Conservation (phyloP, 2,888 invertebrate genomes). For the Melanchra persicariae region DNA sequence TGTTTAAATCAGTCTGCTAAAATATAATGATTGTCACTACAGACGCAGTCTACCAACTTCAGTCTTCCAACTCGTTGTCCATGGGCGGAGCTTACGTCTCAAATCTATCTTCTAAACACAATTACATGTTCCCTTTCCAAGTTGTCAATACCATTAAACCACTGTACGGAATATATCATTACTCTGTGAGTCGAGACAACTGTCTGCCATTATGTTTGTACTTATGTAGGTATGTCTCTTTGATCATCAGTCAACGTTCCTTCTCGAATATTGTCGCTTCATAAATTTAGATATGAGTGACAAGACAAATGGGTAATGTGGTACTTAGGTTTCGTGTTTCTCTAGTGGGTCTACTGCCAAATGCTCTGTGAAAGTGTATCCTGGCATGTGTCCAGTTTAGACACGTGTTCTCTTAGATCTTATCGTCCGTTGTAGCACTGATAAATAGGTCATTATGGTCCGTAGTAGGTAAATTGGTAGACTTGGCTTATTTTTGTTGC, state of each 20-base stretch:
- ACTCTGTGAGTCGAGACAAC: slow-evolving; percentile 15
- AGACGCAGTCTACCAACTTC: slow-evolving; percentile 5
- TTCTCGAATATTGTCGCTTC: slow-evolving; percentile 40
- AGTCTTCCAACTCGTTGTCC: background rate
- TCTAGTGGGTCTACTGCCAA: slow-evolving; percentile 54
- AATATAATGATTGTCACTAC: background rate
- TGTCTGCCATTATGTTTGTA: slow-evolving; percentile 30
- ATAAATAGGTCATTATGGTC: slow-evolving; percentile 35
- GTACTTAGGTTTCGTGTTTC: slow-evolving; percentile 46
- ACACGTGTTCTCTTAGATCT: slow-evolving; percentile 48
- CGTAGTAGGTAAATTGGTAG: slow-evolving; percentile 17
- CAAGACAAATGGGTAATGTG: slow-evolving; percentile 48
- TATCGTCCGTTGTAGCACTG: slow-evolving; percentile 41
- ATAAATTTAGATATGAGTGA: slow-evolving; percentile 56
- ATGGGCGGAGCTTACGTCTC: slow-evolving; percentile 6
- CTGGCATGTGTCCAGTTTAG: slow-evolving; percentile 57
- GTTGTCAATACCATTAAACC: slow-evolving; percentile 25
- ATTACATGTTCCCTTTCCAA: slow-evolving; percentile 27
- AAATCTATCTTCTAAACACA: slow-evolving; percentile 11
- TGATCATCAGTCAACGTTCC: slow-evolving; percentile 38
- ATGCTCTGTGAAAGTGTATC: slow-evolving; percentile 46
- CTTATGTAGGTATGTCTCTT: slow-evolving; percentile 18
- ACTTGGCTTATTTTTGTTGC: slow-evolving; percentile 1
- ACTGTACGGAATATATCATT: slow-evolving; percentile 24
- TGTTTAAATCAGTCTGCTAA: too few relatives aligned